A percentile compares a stretch with the other conserved stretches of the same genome.
Evolutionary conservation across 2,888 invertebrate genomes (phyloP).

Genomic region (Mythimna vitellina): DNA sequence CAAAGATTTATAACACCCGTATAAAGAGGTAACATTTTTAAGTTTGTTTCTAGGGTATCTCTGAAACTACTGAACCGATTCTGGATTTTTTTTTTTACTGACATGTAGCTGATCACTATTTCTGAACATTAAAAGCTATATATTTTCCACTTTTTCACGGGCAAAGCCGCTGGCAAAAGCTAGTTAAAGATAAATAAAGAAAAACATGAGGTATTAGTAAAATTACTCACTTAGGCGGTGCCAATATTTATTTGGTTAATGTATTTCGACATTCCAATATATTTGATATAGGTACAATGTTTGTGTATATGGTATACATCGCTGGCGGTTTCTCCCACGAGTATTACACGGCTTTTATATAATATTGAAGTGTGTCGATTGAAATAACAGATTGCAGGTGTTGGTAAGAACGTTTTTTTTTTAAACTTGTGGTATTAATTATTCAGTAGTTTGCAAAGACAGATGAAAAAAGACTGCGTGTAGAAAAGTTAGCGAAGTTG

Average conservation of each 20-base stretch:
- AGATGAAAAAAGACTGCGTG: background rate
- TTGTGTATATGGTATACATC: slow-evolving; percentile 36
- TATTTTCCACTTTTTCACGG: too few species aligned
- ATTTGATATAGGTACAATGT: slow-evolving; percentile 36
- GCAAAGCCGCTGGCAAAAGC: too few species aligned
- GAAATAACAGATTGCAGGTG: slow-evolving; percentile 28
- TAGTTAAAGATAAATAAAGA: slow-evolving; percentile 58
- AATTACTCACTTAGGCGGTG: slow-evolving; percentile 49
- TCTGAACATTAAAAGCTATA: too few species aligned
- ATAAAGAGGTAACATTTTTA: too few species aligned
- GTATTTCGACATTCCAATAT: slow-evolving; percentile 49
- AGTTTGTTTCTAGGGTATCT: too few species aligned
- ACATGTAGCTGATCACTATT: too few species aligned
- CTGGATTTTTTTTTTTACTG: too few species aligned
- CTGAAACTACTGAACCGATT: too few species aligned
- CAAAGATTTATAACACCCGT: too few species aligned
- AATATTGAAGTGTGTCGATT: slow-evolving; percentile 28
- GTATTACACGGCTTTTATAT: slow-evolving; percentile 45
- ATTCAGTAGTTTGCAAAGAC: background rate
- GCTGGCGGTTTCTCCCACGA: slow-evolving; percentile 33
- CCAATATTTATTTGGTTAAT: slow-evolving; percentile 68
- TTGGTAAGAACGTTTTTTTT: background rate
- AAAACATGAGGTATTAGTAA: slow-evolving; percentile 55
- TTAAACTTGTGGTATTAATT: background rate
- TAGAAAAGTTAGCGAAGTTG: too few species aligned